Evolutionary conservation across 2,888 invertebrate species (phyloP).

Genomic region (Melinopterus prodromus): DNA sequence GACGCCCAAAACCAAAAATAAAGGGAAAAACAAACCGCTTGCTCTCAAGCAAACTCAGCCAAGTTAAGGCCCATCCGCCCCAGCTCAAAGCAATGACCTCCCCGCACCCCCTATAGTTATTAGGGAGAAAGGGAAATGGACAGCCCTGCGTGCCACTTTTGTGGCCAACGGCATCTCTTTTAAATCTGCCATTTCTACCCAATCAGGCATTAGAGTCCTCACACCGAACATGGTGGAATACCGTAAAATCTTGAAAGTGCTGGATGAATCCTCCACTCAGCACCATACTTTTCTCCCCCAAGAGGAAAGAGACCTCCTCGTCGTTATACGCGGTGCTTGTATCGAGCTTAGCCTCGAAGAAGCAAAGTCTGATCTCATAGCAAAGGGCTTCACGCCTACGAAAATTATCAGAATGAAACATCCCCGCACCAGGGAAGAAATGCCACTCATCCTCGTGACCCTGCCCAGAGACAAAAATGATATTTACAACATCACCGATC

Average conservation of each 20-base stretch:
- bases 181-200: background rate
- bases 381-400: background rate
- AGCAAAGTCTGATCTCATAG: background rate
- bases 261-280: background rate
- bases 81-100: background rate
- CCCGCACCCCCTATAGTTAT: background rate
- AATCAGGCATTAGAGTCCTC: too few relatives aligned
- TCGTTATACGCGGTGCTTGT: background rate
- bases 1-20: background rate
- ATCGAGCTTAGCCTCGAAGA: background rate
- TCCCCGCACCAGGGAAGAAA: background rate
- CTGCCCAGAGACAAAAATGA: background rate
- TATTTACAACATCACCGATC: background rate
- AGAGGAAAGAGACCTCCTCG: background rate
- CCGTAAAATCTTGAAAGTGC: background rate
- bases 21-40: background rate
- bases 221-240: background rate
- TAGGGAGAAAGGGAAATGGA: background rate
- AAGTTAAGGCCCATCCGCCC: too few relatives aligned
- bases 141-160: background rate
- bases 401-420: too few relatives aligned
- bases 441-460: background rate
- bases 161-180: background rate
- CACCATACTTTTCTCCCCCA: background rate
- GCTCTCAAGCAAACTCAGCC: background rate